Evolutionary conservation across 2,113 vertebrate species (phyloP), one percentile per base, ranked within the genome.

Genomic region (Aphyosemion australe): DNA sequence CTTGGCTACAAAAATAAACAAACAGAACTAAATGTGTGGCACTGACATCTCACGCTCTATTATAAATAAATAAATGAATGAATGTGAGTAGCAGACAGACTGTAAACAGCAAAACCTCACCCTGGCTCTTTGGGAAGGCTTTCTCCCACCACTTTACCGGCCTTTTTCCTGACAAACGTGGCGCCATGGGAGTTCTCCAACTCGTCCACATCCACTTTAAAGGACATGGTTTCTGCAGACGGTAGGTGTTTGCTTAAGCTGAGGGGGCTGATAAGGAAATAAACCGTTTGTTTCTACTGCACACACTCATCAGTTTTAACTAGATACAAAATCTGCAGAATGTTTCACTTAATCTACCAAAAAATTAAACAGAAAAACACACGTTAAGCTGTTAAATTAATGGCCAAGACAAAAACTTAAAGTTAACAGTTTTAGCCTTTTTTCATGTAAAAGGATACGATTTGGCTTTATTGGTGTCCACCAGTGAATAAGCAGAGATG

Each of bases 141-240:
- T 63, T 99, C 96, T 70, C 93, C 94, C 0, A 92, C 66, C 12
- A 94, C 92, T 79, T 99, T 99, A 4, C 91, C 93, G 3, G 96
- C 94, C 70, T 98, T 99, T 87, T 98, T 99, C 84, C 96, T 93
- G 87, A 98, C 73, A 0, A 95, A 96, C 0, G 95, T 97, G 64
- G 96, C 96, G 67, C 96, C 97, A 32, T 95, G 95, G n/a, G 97
- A 99, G 88, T 97, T 99, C 90, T 99, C 97, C 84, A 99, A 93
- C 8, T 95, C 97, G 43, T 98, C 97, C 3, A 99, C 94, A 32
- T 99, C 96, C 48, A 99, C 94, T 43, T 98, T 98, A 60, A 99
- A 90, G 51, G 96, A 95, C 96, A 99, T 93, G 20, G 93, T 91
- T 65, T 99, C 96, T 0, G 95, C 95, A 0, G 96, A 96, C 0